phyloP scores from a whole-genome alignment of 30 jellyfish, hydroid and myxozoan species.

The Cassiopea xamachana region DNA sequence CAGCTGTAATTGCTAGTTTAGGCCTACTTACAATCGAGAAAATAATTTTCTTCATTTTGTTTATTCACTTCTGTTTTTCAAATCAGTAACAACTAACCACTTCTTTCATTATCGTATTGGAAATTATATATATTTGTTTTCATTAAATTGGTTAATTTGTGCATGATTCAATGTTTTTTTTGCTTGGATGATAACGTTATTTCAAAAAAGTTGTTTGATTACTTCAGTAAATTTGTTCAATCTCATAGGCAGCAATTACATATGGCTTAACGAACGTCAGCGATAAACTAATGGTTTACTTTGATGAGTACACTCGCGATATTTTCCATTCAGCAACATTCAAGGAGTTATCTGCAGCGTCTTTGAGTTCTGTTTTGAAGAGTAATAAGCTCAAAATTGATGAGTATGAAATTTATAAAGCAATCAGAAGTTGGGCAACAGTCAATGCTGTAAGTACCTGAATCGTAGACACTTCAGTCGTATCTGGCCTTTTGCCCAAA shows the following conservation, averaged over 20 bases:
- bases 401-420: constrained; percentile 71
- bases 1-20: too few relatives aligned
- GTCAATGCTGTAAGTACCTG: constrained; percentile 78
- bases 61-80: too few relatives aligned
- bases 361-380: constrained; percentile 70
- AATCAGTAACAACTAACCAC: too few relatives aligned
- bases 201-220: background rate
- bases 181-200: too few relatives aligned
- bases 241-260: constrained; percentile 84
- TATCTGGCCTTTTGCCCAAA: too few relatives aligned
- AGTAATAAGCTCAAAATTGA: constrained; percentile 83
- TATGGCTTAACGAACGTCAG: constrained; percentile 72
- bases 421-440: constrained; percentile 84
- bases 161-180: background rate
- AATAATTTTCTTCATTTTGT: too few relatives aligned
- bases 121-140: too few relatives aligned
- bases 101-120: too few relatives aligned
- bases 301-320: constrained; percentile 71
- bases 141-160: background rate
- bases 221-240: background rate
- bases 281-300: constrained; percentile 65
- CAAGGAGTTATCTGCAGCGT: constrained; percentile 70
- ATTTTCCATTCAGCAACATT: constrained; percentile 68
- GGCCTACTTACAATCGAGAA: too few relatives aligned
- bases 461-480: too few relatives aligned